Base-by-base conservation (phyloP, 2,113 vertebrate species). In the Telmatochromis sp. region DNA sequence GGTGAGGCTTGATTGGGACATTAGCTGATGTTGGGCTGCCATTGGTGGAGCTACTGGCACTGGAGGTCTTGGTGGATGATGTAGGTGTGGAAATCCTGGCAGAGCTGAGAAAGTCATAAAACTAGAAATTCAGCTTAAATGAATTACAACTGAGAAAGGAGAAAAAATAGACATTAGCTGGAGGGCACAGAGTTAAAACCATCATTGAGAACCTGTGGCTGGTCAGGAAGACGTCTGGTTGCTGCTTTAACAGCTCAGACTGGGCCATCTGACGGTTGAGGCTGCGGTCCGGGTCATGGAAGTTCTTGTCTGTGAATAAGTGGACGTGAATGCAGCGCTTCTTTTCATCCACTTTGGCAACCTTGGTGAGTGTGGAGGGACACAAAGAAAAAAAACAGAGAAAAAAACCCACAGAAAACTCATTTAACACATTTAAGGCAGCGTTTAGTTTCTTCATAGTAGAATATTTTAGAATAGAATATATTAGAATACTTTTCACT, bases 191-290 rank as follows among this genome's bases (percentile, higher is more conserved):
- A 26, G 12, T 10, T 4, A 42, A 81, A 75, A 73, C 81, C 26
- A 14, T 47, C n/a, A 4, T 47, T 1, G 47, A 26, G 55, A n/a
- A 95, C 95, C 95, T 88, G 95, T 91, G 23, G 94, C 95, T 97
- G 5, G 97, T 98, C 91, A 99, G 89, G 88, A 98, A 98, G 90
- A 98, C 97, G 87, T 99, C 98, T 9, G 97, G 97, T 86, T 98
- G 97, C 81, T 98, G 97, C 90, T 97, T 98, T 95, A 98, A 98
- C 89, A 99, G 93, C 92, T 98, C 97, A 3, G 97, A 97, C 3
- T 96, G 96, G 31, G 97, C 97, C 86, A 99, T 97, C 94, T 98
- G 97, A 21, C 85, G 97, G 83, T 99, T 99, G 87, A 99, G 87
- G 71, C 98, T 99, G 53, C 40, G 95, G 33, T 97, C 95, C 13